Conservation (phyloP, 2,797 vertebrate genomes). For the Argya squamiceps region DNA sequence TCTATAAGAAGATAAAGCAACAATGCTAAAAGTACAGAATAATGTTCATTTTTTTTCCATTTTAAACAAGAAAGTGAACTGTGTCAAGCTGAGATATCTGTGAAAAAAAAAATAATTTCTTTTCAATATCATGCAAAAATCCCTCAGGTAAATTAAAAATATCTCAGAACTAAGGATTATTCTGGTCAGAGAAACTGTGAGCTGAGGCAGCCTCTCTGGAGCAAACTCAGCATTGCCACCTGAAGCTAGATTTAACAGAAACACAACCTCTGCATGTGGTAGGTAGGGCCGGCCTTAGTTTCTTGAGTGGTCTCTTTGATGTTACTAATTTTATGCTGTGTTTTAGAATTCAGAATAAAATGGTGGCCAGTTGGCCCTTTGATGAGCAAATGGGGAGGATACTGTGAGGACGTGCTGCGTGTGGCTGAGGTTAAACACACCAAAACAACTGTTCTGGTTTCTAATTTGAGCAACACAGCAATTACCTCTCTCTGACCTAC, state of each 20-base stretch:
- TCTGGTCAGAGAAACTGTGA: neutral
- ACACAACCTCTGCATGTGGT: neutral
- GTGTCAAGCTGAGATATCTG: neutral
- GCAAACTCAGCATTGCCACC: neutral
- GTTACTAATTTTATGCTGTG: neutral
- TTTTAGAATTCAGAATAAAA: conserved; percentile 12
- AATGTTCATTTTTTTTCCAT: neutral
- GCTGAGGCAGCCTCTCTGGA: neutral
- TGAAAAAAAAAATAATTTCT: neutral
- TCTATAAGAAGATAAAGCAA: neutral
- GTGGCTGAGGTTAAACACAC: conserved; percentile 1
- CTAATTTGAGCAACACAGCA: neutral
- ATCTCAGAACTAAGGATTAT: neutral
- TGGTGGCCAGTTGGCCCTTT: neutral
- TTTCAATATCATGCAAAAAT: neutral
- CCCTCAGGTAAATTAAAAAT: neutral
- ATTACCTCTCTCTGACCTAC: neutral
- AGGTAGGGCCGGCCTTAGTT: neutral
- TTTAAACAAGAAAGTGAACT: neutral
- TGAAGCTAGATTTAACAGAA: neutral
- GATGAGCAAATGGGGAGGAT: neutral
- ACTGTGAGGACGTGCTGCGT: neutral
- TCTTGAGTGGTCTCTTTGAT: conserved; percentile 19
- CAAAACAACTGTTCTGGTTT: neutral
- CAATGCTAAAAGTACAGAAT: neutral